These are phyloP conservation scores for Acridotheres tristis DNA, from an alignment of 2,797 vertebrate genomes.

Conservation along the genomic window DNA sequence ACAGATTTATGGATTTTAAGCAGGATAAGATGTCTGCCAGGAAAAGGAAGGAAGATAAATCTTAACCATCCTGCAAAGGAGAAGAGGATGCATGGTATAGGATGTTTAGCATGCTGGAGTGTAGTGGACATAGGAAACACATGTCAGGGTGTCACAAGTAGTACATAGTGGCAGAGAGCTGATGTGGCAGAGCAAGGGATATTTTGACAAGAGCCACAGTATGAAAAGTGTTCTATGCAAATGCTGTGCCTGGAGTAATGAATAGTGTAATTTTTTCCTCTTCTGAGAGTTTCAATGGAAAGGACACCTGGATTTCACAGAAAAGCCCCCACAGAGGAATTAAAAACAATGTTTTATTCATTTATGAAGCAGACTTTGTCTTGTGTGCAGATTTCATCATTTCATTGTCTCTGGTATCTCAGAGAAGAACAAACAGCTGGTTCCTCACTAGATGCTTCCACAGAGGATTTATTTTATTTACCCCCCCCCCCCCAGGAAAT, in stretches of 20 bases:
- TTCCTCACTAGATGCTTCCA: slow-evolving; percentile 17
- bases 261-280: slow-evolving; percentile 43
- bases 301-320: slow-evolving; percentile 60
- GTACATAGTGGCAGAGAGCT: background rate
- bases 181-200: background rate
- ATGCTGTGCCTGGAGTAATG: slow-evolving; percentile 45
- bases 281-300: slow-evolving; percentile 46
- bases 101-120: background rate
- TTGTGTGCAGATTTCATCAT: slow-evolving; percentile 41
- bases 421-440: slow-evolving; percentile 45
- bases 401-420: slow-evolving; percentile 44
- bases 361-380: slow-evolving; percentile 11
- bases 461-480: background rate
- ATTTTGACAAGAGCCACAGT: slow-evolving; percentile 20
- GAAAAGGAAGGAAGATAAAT: background rate
- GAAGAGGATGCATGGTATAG: background rate
- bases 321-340: slow-evolving; percentile 45
- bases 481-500: background rate
- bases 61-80: background rate
- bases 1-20: background rate
- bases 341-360: slow-evolving; percentile 52
- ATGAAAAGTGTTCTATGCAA: slow-evolving; percentile 34
- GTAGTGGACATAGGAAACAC: fast-evolving
- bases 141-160: background rate
- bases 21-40: background rate